Base-by-base conservation (phyloP, 2,113 vertebrate species). In the Petrocephalus zakoni region DNA sequence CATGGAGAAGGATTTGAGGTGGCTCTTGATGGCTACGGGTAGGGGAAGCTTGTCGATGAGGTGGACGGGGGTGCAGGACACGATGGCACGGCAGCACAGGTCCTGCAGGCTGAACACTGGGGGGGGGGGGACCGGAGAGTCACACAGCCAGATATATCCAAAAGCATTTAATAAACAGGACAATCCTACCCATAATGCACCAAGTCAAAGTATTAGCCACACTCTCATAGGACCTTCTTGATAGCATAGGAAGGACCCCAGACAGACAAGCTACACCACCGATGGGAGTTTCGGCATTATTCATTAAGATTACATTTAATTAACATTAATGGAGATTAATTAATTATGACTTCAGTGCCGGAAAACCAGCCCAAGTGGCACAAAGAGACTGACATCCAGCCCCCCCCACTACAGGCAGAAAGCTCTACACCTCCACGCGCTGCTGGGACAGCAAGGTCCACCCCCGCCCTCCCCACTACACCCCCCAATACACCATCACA, bases 1-100 rank as follows among this genome's bases (percentile, higher is more conserved):
- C 98, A 99, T 98, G 0, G 98, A 99, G 95, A 99, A 99, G 56
- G 98, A 99, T 88, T 99, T 99, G 52, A 99, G 97, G 94, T 99
- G 98, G 86, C 98, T 99, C 93, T 99, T 99, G 94, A 99, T 99
- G 93, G 98, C 97, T 92, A 99, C 97, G 0, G 98, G 98, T 86
- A 99, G 93, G 0, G 98, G 98, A 51, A 99, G 96, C 93, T 99
- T 99, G 94, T 99, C 98, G 0, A 99, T 99, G 89, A 99, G 98
- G 93, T 99, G 98, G 58, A 99, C 98, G 0, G 98, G 98, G 0
- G 98, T 99, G 93, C 98, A 99, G 93, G 98, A 99, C 25, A 99
- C 98, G 0, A 99, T 99, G 29, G 98, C 97, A 0, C 98, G 97
- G 92, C 98, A 99, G 94, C 98, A 99, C 86, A 99, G 96, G 93